Evolutionary conservation across 2,113 vertebrate genomes (phyloP).

Genomic region (Himantopus leucocephalus): DNA sequence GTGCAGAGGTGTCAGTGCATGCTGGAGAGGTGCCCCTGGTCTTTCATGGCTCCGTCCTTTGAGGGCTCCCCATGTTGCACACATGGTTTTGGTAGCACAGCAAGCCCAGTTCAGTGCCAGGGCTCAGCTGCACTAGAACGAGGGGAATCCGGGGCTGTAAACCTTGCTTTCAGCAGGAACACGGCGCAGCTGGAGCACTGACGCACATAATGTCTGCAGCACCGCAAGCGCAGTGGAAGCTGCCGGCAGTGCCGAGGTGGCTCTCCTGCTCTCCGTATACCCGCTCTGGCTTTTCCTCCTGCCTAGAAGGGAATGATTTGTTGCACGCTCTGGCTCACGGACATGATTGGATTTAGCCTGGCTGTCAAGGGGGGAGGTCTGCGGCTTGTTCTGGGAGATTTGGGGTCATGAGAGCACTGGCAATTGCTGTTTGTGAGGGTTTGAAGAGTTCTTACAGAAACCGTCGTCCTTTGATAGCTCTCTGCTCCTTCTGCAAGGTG

Average conservation of each 20-base stretch:
- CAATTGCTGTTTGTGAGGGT: not conserved
- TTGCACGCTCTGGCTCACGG: not conserved
- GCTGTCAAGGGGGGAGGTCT: not conserved
- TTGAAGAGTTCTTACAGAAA: not conserved
- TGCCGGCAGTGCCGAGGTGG: fast-evolving
- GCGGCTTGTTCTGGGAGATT: not conserved
- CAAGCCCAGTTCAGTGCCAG: not conserved
- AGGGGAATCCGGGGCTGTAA: not conserved
- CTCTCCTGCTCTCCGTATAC: not conserved
- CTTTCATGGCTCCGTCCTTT: not conserved
- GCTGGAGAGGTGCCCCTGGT: not conserved
- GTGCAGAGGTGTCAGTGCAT: fast-evolving
- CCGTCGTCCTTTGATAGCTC: not conserved
- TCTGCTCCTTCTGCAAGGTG: not conserved
- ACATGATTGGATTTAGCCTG: not conserved
- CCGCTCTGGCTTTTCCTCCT: not conserved
- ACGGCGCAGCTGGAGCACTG: fast-evolving
- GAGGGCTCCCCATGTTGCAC: not conserved
- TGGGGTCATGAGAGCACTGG: not conserved
- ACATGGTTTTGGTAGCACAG: not conserved
- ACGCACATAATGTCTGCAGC: fast-evolving
- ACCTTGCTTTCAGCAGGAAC: not conserved
- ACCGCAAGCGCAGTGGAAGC: fast-evolving
- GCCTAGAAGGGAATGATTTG: not conserved
- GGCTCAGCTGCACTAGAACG: not conserved